Percentiles rank a stretch among this genome's conserved stretches.
phyloP scores from a whole-genome alignment of 2,888 invertebrate species.

The Ferdinandea cuprea region DNA sequence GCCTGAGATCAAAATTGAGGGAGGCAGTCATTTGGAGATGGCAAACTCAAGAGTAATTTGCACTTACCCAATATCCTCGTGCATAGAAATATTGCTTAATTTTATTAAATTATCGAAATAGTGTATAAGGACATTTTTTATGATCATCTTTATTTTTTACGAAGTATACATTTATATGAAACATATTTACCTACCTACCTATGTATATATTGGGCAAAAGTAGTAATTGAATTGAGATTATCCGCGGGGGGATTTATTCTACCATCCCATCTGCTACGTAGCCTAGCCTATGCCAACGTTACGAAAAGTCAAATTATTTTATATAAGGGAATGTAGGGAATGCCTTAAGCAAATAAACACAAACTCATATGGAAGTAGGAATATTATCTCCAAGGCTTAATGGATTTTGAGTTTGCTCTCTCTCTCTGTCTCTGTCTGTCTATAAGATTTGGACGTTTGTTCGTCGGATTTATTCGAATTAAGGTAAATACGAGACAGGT shows the following conservation, averaged over 20 bases:
- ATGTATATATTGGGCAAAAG: constrained; percentile 27
- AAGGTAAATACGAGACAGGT: not conserved
- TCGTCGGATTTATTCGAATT: constrained; percentile 31
- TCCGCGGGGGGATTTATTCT: constrained; percentile 37
- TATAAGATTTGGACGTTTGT: constrained; percentile 53
- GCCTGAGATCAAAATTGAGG: constrained; percentile 19
- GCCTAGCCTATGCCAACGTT: constrained; percentile 19
- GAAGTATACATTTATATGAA: not conserved
- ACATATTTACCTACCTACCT: not conserved
- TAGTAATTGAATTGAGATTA: constrained; percentile 70
- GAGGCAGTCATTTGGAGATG: constrained; percentile 13
- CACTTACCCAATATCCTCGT: constrained; percentile 15
- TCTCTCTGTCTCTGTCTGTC: no score
- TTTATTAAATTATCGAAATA: constrained; percentile 49
- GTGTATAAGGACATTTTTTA: not conserved
- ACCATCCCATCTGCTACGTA: not conserved
- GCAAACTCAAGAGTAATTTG: constrained; percentile 41
- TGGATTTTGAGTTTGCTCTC: constrained; percentile 54
- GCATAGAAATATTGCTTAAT: constrained; percentile 33
- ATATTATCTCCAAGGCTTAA: constrained; percentile 53
- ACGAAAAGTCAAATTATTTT: constrained; percentile 46
- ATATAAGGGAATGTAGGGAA: constrained; percentile 28
- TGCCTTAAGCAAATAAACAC: constrained; percentile 62
- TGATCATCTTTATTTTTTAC: no score
- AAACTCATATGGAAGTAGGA: no score